Base-by-base conservation (phyloP, 2,888 invertebrate species). In the Agriopis aurantiaria region DNA sequence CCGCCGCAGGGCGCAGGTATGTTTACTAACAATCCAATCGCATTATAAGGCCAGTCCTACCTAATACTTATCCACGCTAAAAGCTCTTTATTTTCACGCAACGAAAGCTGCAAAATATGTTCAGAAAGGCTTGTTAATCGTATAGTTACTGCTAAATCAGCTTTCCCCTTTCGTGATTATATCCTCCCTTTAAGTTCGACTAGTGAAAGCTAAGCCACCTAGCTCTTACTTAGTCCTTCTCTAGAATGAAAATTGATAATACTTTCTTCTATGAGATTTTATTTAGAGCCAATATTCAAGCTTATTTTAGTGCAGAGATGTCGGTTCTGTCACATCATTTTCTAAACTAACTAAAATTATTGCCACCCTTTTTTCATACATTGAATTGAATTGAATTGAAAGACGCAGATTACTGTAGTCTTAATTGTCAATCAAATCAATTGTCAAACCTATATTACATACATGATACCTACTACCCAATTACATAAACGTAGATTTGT, bases 81-180 rank as follows among this genome's bases (percentile, higher is more conserved):
- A 58, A 60, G 7, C 53, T 60, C 43, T n/a, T 49, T 41, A 62
- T 52, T 68, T 61, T 63, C 45, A 41, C 60, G 12, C 46, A 58
- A 58, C 62, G 40, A 51, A 65, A 61, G 61, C 65, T 61, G 51
- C 17, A 40, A 69, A 49, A 65, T 68, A 55, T 60, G 51, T 64
- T 56, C 43, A 14, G 23, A 12, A 11, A 12, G 9, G 45, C 33
- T 62, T 57, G 68, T 62, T 57, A 57, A 52, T 45, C 45, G 59
- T 56, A 56, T 11, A 14, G 7, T 6, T 49, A 33, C 59, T 64
- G 60, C 60, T 73, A 68, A 73, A 68, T 68, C 60, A 53, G 63
- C 70, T 73, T 73, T 73, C 73, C 60, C 62, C 48, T 17, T 43
- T 43, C 51, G 65, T 62, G 68, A 63, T 69, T 68, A 62, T 57